Evolutionary conservation across 1,140 invertebrate genomes (phyloP).

Genomic region (Cepaea nemoralis): DNA sequence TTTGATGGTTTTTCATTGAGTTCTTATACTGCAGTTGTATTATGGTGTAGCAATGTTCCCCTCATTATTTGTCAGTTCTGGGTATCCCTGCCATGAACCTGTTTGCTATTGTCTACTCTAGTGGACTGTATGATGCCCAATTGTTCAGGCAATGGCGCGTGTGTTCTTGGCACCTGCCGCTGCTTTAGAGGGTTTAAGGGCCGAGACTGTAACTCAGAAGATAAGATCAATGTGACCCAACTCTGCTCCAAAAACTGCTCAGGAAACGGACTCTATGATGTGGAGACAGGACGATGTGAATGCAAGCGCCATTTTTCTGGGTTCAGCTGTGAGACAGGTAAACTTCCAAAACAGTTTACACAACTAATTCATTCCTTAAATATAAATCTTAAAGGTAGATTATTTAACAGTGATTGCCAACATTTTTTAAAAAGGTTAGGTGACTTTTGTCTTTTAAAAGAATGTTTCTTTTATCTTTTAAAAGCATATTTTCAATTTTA

Average conservation of each 20-base stretch:
- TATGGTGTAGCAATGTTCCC: not conserved
- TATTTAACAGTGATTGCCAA: too few relatives aligned
- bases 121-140: conserved; percentile 78
- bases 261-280: conserved; percentile 92
- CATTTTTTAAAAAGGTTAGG: too few relatives aligned
- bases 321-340: conserved; percentile 90
- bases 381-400: too few relatives aligned
- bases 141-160: conserved; percentile 95
- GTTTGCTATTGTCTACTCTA: conserved; percentile 44
- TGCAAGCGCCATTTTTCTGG: conserved; percentile 94
- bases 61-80: not conserved
- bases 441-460: too few relatives aligned
- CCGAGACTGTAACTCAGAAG: conserved; percentile 88
- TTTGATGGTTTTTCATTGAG: too few relatives aligned
- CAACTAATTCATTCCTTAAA: too few relatives aligned
- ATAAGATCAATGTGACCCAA: conserved; percentile 91
- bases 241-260: conserved; percentile 95
- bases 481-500: too few relatives aligned
- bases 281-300: conserved; percentile 89
- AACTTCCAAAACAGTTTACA: conserved; percentile 20
- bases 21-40: too few relatives aligned
- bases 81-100: not conserved
- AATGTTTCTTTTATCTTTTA: too few relatives aligned
- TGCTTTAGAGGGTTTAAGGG: conserved; percentile 98
- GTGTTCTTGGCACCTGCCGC: conserved; percentile 93